Conservation (phyloP, 2,888 invertebrate species). For the Heliconius sara region DNA sequence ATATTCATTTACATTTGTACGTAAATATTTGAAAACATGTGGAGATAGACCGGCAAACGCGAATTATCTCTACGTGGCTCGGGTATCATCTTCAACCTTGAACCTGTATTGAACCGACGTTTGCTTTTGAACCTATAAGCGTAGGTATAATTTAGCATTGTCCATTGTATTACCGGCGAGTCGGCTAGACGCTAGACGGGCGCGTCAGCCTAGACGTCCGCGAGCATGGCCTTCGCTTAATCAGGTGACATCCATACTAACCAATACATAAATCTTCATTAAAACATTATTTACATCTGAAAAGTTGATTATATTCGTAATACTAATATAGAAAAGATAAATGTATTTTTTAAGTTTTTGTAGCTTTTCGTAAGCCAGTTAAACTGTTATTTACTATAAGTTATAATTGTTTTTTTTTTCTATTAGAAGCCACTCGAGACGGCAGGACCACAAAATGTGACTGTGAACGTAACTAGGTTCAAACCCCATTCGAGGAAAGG, state of each 20-base stretch:
- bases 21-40: not conserved
- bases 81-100: conserved; percentile 62
- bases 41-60: not conserved
- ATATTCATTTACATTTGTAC: not conserved
- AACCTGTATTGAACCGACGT: conserved; percentile 63
- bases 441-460: too few relatives aligned
- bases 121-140: conserved; percentile 63
- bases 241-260: conserved; percentile 48
- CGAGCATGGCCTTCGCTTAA: conserved; percentile 50
- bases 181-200: conserved; percentile 47
- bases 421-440: too few relatives aligned
- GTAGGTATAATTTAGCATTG: conserved; percentile 62
- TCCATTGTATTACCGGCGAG: conserved; percentile 58
- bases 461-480: not conserved
- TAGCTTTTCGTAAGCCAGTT: not conserved
- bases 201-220: conserved; percentile 48
- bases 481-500: not conserved
- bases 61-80: conserved; percentile 34
- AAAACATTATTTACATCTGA: not conserved
- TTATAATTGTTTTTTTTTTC: too few relatives aligned
- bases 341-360: not conserved
- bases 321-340: not conserved
- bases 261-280: conserved; percentile 50
- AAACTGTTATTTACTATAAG: not conserved
- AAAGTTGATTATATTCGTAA: not conserved